phyloP scores from a whole-genome alignment of 2,797 vertebrate genomes.

The Lates japonicus region DNA sequence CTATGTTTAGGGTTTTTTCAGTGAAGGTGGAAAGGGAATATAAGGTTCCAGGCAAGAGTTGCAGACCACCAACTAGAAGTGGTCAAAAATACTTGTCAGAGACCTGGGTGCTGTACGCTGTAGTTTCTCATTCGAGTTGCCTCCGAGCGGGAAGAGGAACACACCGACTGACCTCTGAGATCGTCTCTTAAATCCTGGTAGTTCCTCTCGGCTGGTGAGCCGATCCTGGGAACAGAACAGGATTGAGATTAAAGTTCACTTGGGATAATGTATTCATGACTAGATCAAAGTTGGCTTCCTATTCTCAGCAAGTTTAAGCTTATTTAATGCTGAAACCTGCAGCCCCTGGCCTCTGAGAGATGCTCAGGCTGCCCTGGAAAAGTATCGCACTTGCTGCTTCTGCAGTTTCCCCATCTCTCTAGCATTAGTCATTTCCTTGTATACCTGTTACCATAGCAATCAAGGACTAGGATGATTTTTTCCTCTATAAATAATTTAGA shows the following conservation, averaged over 20 bases:
- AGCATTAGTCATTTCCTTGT: conserved; percentile 40
- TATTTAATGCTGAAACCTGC: conserved; percentile 63
- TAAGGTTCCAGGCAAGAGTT: conserved; percentile 18
- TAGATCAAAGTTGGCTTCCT: conserved; percentile 69
- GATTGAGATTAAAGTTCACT: conserved; percentile 67
- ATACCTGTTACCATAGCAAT: conserved; percentile 65
- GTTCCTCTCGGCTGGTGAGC: conserved; percentile 38
- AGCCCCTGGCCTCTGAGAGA: conserved; percentile 32
- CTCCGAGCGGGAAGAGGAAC: conserved; percentile 16
- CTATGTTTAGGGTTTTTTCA: conserved; percentile 54
- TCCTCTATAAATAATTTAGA: conserved; percentile 71
- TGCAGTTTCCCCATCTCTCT: conserved; percentile 17
- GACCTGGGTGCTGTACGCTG: conserved; percentile 7
- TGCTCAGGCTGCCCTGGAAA: conserved; percentile 24
- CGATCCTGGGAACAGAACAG: conserved; percentile 50
- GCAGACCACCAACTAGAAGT: conserved; percentile 24
- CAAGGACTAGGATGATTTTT: conserved; percentile 29
- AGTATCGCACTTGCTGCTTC: conserved; percentile 25
- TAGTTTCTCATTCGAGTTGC: conserved; percentile 32
- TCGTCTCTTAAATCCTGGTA: conserved; percentile 46
- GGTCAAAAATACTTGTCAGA: conserved; percentile 34
- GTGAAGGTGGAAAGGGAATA: conserved; percentile 36
- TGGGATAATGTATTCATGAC: conserved; percentile 73
- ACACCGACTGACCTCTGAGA: conserved; percentile 23
- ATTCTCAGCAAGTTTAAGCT: conserved; percentile 62